Evolutionary conservation across 2,888 invertebrate genomes (phyloP), one percentile per base, ranked within the genome.

Genomic region (Himalopsyche tibetana): DNA sequence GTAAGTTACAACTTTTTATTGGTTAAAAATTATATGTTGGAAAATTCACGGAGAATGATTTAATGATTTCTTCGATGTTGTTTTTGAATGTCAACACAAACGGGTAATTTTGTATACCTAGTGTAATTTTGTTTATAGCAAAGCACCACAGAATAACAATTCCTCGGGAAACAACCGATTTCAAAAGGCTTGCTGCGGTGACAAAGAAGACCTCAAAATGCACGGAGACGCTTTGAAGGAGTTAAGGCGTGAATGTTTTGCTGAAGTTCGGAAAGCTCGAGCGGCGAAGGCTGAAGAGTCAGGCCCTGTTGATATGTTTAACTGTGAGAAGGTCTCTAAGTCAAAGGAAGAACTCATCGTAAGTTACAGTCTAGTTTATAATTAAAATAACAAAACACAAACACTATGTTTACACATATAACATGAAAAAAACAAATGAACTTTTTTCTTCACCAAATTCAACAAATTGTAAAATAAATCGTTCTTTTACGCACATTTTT

Each of bases 261-360:
- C 45, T 15, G 88, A 88, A 74, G 42, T 88, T 38, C 85, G 56
- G 56, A 85, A 82, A 63, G 56, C 83, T n/a, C 51, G 87, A 19
- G 86, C 80, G 45, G 42, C 85, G 4, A 81, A 83, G 40, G 55
- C 51, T 9, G 56, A 84, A 6, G 88, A 88, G 0, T 40, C 55
- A 1, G 85, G 63, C 12, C 87, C 87, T 38, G 55, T 85, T 12
- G 88, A 88, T 81, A 87, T 88, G 69, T 92, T 92, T 89, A 91
- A 90, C 85, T 91, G 92, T 86, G 91, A 91, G 79, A 90, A 90
- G 87, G 89, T 91, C 8, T 89, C 90, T 11, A 90, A 90, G 88
- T 90, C 89, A 82, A 90, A 90, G 81, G 90, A 89, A 82, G 90
- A 91, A 74, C 90, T 91, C 89, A 89, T 89, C 80, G 92, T 92